Conservation (phyloP, 2,888 invertebrate species). For the Troides oblongomaculatus region DNA sequence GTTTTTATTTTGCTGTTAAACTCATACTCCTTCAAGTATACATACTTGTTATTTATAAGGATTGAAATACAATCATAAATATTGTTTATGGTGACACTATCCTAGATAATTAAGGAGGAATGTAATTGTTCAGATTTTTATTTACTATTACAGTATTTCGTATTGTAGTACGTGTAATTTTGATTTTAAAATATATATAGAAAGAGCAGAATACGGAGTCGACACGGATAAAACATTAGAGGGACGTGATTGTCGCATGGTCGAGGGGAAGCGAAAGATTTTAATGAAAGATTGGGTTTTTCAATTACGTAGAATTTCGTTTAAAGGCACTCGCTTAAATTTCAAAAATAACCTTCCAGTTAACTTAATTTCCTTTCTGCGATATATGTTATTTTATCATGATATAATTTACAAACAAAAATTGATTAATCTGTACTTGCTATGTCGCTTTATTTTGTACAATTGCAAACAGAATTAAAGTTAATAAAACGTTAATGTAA, state of each 20-base stretch:
- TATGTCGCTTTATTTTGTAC: neutral
- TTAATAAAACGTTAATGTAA: too few species aligned
- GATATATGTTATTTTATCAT: neutral
- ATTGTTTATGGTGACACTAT: too few species aligned
- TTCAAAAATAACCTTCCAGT: neutral
- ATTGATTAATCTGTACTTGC: neutral
- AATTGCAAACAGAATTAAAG: too few species aligned
- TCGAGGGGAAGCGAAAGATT: slow-evolving; percentile 67
- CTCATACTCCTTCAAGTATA: too few species aligned
- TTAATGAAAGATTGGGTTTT: slow-evolving; percentile 78
- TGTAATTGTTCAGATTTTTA: too few species aligned
- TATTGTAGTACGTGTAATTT: neutral
- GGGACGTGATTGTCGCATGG: slow-evolving; percentile 74
- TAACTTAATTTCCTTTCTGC: neutral
- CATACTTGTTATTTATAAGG: too few species aligned
- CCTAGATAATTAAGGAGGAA: too few species aligned
- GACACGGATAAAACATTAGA: slow-evolving; percentile 34
- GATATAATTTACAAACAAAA: neutral
- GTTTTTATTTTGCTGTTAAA: too few species aligned
- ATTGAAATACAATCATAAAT: too few species aligned
- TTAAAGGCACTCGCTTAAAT: slow-evolving; percentile 6
- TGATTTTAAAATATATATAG: neutral
- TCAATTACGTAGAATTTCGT: slow-evolving; percentile 54
- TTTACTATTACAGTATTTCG: too few species aligned
- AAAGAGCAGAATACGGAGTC: neutral